A percentile compares a stretch with the other conserved stretches of the same genome.
phyloP scores from a whole-genome alignment of 2,113 vertebrate genomes.

The Sturnus vulgaris region DNA sequence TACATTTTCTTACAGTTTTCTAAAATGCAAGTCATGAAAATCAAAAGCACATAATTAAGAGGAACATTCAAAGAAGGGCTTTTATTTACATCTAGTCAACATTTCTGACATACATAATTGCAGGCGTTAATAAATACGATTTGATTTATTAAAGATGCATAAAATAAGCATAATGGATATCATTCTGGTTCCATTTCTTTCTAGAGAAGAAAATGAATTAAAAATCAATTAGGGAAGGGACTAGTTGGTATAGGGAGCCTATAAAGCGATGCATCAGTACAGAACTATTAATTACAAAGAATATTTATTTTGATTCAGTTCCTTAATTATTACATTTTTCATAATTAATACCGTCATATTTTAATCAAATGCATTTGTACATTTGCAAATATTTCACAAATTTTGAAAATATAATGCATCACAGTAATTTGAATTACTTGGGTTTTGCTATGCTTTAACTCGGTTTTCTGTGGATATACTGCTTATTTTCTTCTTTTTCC shows the following conservation, averaged over 20 bases:
- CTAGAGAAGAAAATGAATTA: not conserved
- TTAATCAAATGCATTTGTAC: not conserved
- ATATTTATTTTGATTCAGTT: not conserved
- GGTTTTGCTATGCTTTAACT: not conserved
- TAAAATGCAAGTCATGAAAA: slow-evolving; percentile 21
- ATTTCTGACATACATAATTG: slow-evolving; percentile 36
- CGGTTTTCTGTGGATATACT: not conserved
- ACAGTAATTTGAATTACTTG: not conserved
- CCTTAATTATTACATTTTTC: not conserved
- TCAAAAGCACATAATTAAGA: slow-evolving; percentile 46
- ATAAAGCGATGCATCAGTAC: not conserved
- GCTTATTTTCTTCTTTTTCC: not conserved
- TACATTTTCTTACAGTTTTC: slow-evolving; percentile 18
- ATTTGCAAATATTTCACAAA: not conserved
- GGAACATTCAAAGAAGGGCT: not conserved
- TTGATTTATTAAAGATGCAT: slow-evolving; percentile 26
- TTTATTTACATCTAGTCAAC: slow-evolving; percentile 40
- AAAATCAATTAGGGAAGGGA: slow-evolving; percentile 7
- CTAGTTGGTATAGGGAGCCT: not conserved
- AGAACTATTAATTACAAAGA: not conserved
- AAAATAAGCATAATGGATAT: not conserved
- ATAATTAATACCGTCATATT: not conserved
- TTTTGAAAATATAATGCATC: not conserved
- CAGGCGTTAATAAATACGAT: slow-evolving; percentile 45
- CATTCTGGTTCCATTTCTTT: not conserved